Evolutionary conservation across 2,797 vertebrate species (phyloP), one percentile per base, ranked within the genome.

Genomic region (Mormyrops attenuatus): DNA sequence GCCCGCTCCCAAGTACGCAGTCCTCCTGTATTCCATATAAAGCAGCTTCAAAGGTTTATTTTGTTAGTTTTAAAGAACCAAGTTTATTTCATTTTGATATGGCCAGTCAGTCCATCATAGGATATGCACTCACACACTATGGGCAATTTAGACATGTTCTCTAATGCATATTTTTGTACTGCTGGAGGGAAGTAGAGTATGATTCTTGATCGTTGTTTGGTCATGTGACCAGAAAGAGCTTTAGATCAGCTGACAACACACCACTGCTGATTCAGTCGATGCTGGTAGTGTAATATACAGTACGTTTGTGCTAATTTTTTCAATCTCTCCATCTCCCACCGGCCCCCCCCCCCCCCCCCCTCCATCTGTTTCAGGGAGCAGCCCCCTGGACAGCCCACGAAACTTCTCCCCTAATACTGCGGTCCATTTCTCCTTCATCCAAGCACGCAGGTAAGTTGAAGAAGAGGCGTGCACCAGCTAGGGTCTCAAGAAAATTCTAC

Each of bases 331-430:
- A 17, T 90, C 9, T 53, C 49, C 86, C 3, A n/a, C 50, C 4
- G 90, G n/a, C 13, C 60, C 55, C 90, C 26, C 86, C 90, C 93
- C 90, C 88, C n/a, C n/a, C n/a, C n/a, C n/a, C n/a, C n/a, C n/a
- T n/a, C n/a, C 30, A 49, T 90, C 84, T 92, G 55, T 92, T 63
- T 90, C 95, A 99, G 98, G 98, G 89, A 97, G 96, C 95, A 99
- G 98, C 93, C 98, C 98, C 1, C 91, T 98, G 96, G 98, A 99
- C 94, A 99, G 98, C 91, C 98, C 98, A 89, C 96, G 98, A 49
- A 99, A 99, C 95, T 99, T 99, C 94, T 99, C 98, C 92, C 98
- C 98, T 57, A 99, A 95, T 96, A 95, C 98, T 20, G 97, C 97
- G 47, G 98, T 97, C 90, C 98, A 99, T 93, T 99, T 99, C 95